Conservation (phyloP, 2,113 vertebrate species). For the Seriola quinqueradiata region DNA sequence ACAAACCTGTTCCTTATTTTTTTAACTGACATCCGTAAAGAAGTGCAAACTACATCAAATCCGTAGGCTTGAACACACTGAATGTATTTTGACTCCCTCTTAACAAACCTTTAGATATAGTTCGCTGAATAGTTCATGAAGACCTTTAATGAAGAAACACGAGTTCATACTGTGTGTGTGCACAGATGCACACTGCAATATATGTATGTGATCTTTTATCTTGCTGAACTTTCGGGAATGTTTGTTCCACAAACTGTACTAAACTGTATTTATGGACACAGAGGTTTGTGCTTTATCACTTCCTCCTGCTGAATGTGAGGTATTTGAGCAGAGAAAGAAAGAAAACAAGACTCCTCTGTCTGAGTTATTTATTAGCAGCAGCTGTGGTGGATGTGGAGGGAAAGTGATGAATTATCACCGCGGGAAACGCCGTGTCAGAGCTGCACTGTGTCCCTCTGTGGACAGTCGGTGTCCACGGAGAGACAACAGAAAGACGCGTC, state of each 20-base stretch:
- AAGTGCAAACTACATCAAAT: not conserved
- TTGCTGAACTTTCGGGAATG: not conserved
- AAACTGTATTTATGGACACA: not conserved
- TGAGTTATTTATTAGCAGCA: constrained; percentile 54
- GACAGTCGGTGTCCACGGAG: not conserved
- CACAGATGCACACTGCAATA: not conserved
- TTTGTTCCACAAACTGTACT: too few species aligned
- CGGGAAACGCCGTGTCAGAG: not conserved
- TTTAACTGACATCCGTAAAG: not conserved
- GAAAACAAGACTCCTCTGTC: constrained; percentile 11
- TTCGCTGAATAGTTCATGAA: too few species aligned
- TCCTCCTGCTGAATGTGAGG: not conserved
- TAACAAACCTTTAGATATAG: not conserved
- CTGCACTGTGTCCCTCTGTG: not conserved
- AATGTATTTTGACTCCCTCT: too few species aligned
- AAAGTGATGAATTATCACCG: constrained; percentile 25
- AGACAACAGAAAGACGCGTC: not conserved
- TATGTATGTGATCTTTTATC: too few species aligned
- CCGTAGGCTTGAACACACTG: too few species aligned
- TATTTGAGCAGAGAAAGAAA: constrained; percentile 16
- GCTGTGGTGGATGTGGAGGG: constrained; percentile 43
- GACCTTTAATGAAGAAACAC: not conserved
- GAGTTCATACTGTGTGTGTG: not conserved
- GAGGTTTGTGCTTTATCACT: too few species aligned
- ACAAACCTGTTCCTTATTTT: not conserved